Base-by-base conservation (phyloP, 2,113 vertebrate genomes). In the Pedionomus torquatus region DNA sequence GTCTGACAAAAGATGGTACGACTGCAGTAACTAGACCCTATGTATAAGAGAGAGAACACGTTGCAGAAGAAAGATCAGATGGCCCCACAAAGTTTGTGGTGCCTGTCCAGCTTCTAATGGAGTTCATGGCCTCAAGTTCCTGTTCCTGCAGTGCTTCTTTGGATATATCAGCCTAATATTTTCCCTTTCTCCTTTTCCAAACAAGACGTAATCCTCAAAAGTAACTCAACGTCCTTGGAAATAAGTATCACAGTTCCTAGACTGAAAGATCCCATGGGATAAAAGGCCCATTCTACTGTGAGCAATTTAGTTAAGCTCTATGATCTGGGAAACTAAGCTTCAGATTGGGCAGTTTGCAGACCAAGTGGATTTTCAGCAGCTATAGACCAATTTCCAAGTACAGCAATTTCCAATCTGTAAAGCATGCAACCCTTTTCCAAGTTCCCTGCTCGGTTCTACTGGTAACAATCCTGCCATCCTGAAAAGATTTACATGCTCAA, bases 161-260 rank as follows among this genome's bases (percentile, higher is more conserved):
- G 77, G 71, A 71, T 35, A 41, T 35, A 87, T n/a, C 30, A 75
- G 35, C 20, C 70, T 96, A 83, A 96, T 89, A 91, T 96, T 95
- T 96, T 96, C 74, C 94, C 43, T 71, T 95, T 79, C 17, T 83
- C 21, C 87, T 82, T 93, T 97, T 37, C 89, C 89, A 93, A 87
- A 75, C 52, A 92, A 96, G 57, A 95, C 3, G 43, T 89, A 95
- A 95, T 95, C 69, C 66, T 89, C 60, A 91, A 71, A 68, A 84
- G 46, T 91, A 94, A 95, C 87, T 94, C 89, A 96, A 57, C 26
- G 64, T 52, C 37, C 75, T 82, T 91, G 84, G 74, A 96, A 95
- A 96, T 94, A 96, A 91, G 76, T 76, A 95, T 31, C 64, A 41
- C 1, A 1, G 61, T 94, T 96, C 93, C 91, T 97, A 91, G 94